Evolutionary conservation across 1,140 invertebrate species (phyloP).

Genomic region (Anoplolepis gracilipes): DNA sequence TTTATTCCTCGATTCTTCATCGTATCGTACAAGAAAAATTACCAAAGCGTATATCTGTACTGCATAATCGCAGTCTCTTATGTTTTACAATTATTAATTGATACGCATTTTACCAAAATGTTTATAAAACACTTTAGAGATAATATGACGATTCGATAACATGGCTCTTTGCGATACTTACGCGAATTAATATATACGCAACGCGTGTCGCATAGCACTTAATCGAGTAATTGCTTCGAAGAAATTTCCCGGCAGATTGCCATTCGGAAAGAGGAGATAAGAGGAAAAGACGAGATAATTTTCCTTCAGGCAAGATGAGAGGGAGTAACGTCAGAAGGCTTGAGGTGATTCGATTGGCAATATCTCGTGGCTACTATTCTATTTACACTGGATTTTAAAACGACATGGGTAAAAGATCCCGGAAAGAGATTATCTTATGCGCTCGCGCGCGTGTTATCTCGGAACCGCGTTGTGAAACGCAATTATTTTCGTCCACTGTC

Average conservation of each 20-base stretch:
- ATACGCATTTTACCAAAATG: not conserved
- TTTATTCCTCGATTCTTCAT: not conserved
- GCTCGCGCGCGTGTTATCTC: conserved; percentile 15
- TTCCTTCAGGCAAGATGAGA: not conserved
- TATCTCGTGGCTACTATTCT: not conserved
- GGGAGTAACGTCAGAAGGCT: not conserved
- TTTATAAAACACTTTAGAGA: conserved; percentile 30
- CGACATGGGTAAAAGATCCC: conserved; percentile 30
- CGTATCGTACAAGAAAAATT: not conserved
- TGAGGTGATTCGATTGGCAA: not conserved
- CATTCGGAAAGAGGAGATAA: not conserved
- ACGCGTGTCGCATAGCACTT: not conserved
- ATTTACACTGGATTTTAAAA: not conserved
- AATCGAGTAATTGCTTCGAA: conserved; percentile 5
- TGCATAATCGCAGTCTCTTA: not conserved
- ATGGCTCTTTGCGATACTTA: not conserved
- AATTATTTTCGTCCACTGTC: conserved; percentile 51
- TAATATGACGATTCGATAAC: conserved; percentile 32
- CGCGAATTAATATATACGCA: not conserved
- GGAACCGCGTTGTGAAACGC: not conserved
- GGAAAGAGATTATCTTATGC: conserved; percentile 51
- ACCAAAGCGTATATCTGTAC: not conserved
- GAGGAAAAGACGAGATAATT: conserved; percentile 9
- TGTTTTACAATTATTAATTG: conserved; percentile 14
- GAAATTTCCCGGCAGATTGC: not conserved